phyloP scores from a whole-genome alignment of 1,140 invertebrate genomes.

The Drosophila prosaltans region DNA sequence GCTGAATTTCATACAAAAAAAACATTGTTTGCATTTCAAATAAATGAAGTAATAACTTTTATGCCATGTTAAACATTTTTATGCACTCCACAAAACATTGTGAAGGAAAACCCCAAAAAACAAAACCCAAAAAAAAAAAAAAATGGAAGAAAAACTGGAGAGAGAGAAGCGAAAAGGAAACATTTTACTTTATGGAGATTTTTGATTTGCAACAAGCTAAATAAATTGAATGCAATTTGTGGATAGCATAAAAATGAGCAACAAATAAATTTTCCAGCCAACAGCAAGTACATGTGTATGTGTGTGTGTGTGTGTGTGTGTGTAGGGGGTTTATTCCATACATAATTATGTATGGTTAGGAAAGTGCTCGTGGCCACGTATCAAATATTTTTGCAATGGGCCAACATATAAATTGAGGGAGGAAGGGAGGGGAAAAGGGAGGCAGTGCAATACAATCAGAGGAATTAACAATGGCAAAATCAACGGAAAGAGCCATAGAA shows the following conservation, averaged over 20 bases:
- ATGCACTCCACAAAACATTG: slow-evolving; percentile 54
- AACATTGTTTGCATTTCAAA: slow-evolving; percentile 79
- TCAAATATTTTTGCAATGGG: slow-evolving; percentile 41
- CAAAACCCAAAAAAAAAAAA: not conserved
- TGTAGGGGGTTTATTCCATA: slow-evolving; percentile 32
- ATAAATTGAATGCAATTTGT: slow-evolving; percentile 79
- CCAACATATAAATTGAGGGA: slow-evolving; percentile 5
- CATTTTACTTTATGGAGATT: slow-evolving; percentile 78
- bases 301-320: slow-evolving; percentile 22
- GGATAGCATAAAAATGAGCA: slow-evolving; percentile 70
- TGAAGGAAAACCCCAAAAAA: slow-evolving; percentile 4
- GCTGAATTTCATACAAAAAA: slow-evolving; percentile 57
- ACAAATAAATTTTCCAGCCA: slow-evolving; percentile 52
- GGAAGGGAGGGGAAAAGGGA: no score
- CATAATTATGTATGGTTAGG: slow-evolving; percentile 64
- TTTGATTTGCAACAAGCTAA: slow-evolving; percentile 79
- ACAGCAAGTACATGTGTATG: slow-evolving; percentile 4
- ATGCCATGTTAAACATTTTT: slow-evolving; percentile 73
- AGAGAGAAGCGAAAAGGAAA: slow-evolving; percentile 30
- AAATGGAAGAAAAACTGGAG: not conserved
- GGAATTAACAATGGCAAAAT: slow-evolving; percentile 75
- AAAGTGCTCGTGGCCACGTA: slow-evolving; percentile 55
- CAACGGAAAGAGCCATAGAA: slow-evolving; percentile 62
- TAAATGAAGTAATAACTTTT: slow-evolving; percentile 80
- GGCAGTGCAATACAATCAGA: slow-evolving; percentile 44